phyloP scores from a whole-genome alignment of 2,113 vertebrate genomes.

The Myrmophylax atrothorax region DNA sequence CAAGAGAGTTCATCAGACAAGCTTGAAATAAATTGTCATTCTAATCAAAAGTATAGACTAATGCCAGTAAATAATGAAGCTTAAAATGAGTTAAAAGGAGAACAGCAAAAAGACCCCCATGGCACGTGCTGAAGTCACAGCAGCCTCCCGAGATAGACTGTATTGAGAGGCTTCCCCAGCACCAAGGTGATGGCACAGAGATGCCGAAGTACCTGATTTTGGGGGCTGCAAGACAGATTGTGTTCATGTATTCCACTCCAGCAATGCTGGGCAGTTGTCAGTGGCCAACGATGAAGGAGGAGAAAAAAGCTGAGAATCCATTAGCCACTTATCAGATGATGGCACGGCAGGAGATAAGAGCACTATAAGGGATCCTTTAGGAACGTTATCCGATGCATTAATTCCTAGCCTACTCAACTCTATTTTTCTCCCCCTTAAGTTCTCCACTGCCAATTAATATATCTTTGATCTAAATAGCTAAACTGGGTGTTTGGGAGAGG shows the following conservation, averaged over 20 bases:
- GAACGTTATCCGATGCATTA: background rate
- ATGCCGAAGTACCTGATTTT: background rate
- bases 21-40: background rate
- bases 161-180: background rate
- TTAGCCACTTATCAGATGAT: background rate
- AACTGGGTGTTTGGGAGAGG: background rate
- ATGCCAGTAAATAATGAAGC: background rate
- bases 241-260: background rate
- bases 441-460: constrained; percentile 29
- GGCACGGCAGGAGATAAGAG: background rate
- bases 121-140: background rate
- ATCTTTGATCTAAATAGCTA: constrained; percentile 48
- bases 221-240: background rate
- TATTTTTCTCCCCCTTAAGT: background rate
- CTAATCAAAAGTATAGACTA: background rate
- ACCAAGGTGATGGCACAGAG: background rate
- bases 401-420: constrained; percentile 7
- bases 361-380: background rate
- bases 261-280: background rate
- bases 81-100: background rate
- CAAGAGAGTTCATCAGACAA: background rate
- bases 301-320: background rate
- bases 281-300: background rate
- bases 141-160: background rate
- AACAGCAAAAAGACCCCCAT: background rate